phyloP scores from a whole-genome alignment of 2,888 invertebrate species.

The Andrena flavipes region DNA sequence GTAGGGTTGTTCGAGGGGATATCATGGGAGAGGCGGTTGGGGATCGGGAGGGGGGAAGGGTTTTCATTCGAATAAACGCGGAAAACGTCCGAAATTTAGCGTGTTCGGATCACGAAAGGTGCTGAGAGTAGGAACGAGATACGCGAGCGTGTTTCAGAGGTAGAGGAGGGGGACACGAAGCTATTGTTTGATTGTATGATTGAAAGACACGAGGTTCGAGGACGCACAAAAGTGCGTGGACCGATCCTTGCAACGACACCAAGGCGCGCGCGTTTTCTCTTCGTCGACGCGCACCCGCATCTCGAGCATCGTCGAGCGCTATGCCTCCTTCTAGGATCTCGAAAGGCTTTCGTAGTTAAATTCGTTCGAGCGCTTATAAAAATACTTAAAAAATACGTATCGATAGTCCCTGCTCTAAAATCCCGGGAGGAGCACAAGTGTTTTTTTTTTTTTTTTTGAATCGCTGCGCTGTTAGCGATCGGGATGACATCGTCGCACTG shows the following conservation, averaged over 20 bases:
- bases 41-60: neutral
- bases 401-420: conserved; percentile 8
- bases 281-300: neutral
- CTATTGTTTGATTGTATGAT: conserved; percentile 76
- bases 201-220: conserved; percentile 78
- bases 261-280: neutral
- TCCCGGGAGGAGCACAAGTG: neutral
- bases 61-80: conserved; percentile 21
- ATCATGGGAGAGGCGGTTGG: neutral
- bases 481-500: neutral
- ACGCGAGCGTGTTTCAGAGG: conserved; percentile 35
- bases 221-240: conserved; percentile 65
- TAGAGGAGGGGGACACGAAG: conserved; percentile 61
- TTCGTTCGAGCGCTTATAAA: conserved; percentile 47
- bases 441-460: neutral
- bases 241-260: conserved; percentile 32
- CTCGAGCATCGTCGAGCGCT: conserved; percentile 16
- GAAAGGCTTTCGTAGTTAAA: conserved; percentile 14
- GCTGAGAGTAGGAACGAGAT: conserved; percentile 30
- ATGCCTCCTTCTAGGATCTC: neutral
- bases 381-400: conserved; percentile 55
- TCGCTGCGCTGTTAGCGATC: neutral
- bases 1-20: neutral
- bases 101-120: conserved; percentile 76
- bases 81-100: conserved; percentile 78